phyloP scores from a whole-genome alignment of 64 coral and sea anemone species.

The Pocillopora verrucosa region DNA sequence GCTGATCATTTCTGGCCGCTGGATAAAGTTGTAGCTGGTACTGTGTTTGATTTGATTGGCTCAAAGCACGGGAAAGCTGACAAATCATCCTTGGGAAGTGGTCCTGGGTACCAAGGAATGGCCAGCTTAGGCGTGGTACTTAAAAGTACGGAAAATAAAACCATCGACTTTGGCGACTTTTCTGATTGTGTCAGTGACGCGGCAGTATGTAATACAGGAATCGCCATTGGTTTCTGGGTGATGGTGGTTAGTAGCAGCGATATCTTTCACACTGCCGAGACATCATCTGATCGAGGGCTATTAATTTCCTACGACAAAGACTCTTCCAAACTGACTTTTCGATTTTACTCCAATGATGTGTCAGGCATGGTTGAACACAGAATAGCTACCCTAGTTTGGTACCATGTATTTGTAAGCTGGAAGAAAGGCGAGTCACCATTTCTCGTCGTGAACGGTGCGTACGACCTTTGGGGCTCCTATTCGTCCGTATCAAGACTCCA shows the following conservation, averaged over 20 bases:
- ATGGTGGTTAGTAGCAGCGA: background rate
- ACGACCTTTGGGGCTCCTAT: background rate
- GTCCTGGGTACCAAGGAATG: background rate
- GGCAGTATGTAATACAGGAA: background rate
- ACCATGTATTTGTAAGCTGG: conserved; percentile 16
- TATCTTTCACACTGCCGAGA: background rate
- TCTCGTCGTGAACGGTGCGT: conserved; percentile 5
- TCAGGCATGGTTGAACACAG: background rate
- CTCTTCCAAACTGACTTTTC: background rate
- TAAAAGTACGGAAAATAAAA: background rate
- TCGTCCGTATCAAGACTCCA: background rate
- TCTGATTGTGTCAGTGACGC: conserved; percentile 31
- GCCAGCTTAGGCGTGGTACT: background rate
- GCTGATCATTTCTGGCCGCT: conserved; percentile 81
- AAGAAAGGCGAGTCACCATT: background rate
- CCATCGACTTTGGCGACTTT: conserved; percentile 41
- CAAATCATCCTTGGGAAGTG: fast-evolving
- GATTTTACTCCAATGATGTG: background rate
- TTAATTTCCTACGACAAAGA: background rate
- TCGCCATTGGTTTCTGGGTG: conserved; percentile 41
- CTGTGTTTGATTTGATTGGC: conserved; percentile 61
- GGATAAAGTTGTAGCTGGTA: conserved; percentile 50
- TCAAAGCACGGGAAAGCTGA: conserved; percentile 28
- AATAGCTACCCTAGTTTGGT: background rate
- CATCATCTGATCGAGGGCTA: background rate